Evolutionary conservation across 2,888 invertebrate genomes (phyloP).

Genomic region (Watsonalla cultraria): DNA sequence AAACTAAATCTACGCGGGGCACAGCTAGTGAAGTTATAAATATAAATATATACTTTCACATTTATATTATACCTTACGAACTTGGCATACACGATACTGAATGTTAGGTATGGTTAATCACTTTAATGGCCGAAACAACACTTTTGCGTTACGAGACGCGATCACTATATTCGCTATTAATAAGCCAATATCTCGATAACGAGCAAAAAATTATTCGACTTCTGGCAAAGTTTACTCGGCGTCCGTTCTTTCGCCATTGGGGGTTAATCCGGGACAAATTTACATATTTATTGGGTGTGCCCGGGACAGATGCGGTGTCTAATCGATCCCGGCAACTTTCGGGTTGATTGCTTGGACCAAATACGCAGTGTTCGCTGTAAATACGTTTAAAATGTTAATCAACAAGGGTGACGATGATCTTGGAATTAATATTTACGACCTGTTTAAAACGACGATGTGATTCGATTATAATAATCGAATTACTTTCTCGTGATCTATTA

Average conservation of each 20-base stretch:
- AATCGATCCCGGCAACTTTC: slow-evolving; percentile 49
- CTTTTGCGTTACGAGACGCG: too few species aligned
- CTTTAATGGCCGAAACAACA: too few species aligned
- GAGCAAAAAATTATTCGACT: background rate
- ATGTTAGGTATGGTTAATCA: too few species aligned
- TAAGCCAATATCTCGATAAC: background rate
- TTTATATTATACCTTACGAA: too few species aligned
- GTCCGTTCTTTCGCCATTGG: slow-evolving; percentile 3
- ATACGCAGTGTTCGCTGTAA: slow-evolving; percentile 14
- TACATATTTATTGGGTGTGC: slow-evolving; percentile 66
- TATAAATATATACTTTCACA: too few species aligned
- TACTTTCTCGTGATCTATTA: background rate
- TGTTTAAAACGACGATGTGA: background rate
- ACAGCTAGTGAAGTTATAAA: too few species aligned
- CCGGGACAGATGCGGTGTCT: slow-evolving; percentile 48
- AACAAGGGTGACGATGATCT: slow-evolving; percentile 8
- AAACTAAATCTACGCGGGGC: too few species aligned
- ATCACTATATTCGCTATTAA: background rate
- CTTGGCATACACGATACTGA: too few species aligned
- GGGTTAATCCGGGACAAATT: slow-evolving; percentile 52
- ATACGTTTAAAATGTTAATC: slow-evolving; percentile 29
- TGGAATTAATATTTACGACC: slow-evolving; percentile 2
- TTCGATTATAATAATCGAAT: background rate
- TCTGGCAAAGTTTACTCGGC: background rate
- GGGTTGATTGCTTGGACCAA: slow-evolving; percentile 22